Base-by-base conservation (phyloP, 2,113 vertebrate genomes). In the Synchiropus splendidus region DNA sequence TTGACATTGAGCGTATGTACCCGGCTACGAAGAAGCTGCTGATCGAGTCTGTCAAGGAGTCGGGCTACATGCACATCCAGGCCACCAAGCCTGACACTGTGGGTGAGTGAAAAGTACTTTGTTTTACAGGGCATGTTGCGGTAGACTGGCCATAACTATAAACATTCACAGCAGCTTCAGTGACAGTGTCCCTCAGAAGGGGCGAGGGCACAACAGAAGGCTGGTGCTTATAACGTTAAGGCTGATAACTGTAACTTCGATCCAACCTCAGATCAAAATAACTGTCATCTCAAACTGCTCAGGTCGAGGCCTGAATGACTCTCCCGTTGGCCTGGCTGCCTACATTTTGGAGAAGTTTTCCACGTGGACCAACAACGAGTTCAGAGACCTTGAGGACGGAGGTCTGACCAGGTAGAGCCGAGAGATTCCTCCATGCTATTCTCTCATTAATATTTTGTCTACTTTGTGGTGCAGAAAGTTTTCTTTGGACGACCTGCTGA, bases 321-420 rank as follows among this genome's bases (percentile, higher is more conserved):
- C 87, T 31, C 91, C 91, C 0, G 86, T 89, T 32, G 90, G 89
- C 27, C 79, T 93, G 54, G 90, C 88, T 64, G 84, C 89, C 1
- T 92, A 92, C 49, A 88, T 94, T 14, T 69, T 92, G 73, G 91
- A 93, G 78, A 92, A 93, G 72, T 92, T 91, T 66, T 90, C 89
- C 27, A 91, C 89, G 0, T 93, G 91, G 89, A 92, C 90, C 1
- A 67, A 75, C 41, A 61, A 18, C 2, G 78, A 86, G 31, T 90
- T 86, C 54, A 73, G 70, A 48, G 37, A 82, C 12, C 75, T 82
- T 62, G 84, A 87, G 12, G 80, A 92, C 9, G 91, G 89, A 53
- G 85, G 85, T 16, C 66, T 87, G 31, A 81, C 81, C 47, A 81
- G 78, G 85, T 85, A 30, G 5, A 18, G 41, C 11, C 41, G 18